Percentiles rank a stretch among this genome's conserved stretches.
Conservation (phyloP, 2,888 invertebrate species). For the Laspeyria flexula region DNA sequence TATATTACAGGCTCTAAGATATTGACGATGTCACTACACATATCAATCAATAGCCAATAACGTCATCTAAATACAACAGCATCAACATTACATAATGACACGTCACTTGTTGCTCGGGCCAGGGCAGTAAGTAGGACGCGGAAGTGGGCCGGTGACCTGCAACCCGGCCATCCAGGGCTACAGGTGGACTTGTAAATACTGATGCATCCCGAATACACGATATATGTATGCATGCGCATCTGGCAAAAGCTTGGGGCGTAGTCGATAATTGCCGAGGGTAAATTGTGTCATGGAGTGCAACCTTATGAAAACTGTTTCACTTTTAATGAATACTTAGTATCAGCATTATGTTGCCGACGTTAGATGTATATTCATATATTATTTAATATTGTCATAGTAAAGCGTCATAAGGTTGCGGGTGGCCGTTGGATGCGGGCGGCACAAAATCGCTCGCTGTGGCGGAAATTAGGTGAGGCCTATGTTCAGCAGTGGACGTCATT, state of each 20-base stretch:
- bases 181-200: constrained; percentile 39
- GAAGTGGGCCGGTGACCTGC: constrained; percentile 62
- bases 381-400: too few relatives aligned
- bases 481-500: too few relatives aligned
- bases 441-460: too few relatives aligned
- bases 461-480: too few relatives aligned
- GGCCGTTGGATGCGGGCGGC: too few relatives aligned
- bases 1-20: background rate
- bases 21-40: background rate
- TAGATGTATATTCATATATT: too few relatives aligned
- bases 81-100: constrained; percentile 37
- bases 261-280: constrained; percentile 8
- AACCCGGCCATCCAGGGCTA: constrained; percentile 48
- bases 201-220: constrained; percentile 28
- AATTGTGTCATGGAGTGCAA: background rate
- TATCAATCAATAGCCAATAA: constrained; percentile 7
- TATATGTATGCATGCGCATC: constrained; percentile 20
- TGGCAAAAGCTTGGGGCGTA: constrained; percentile 15
- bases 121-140: constrained; percentile 61
- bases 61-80: constrained; percentile 23
- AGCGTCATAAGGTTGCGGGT: too few relatives aligned
- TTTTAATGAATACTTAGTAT: too few relatives aligned
- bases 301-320: background rate
- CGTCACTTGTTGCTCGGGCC: constrained; percentile 63
- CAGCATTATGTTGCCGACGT: too few relatives aligned